Evolutionary conservation across 2,888 invertebrate species (phyloP).

Genomic region (Thymelicus sylvestris): DNA sequence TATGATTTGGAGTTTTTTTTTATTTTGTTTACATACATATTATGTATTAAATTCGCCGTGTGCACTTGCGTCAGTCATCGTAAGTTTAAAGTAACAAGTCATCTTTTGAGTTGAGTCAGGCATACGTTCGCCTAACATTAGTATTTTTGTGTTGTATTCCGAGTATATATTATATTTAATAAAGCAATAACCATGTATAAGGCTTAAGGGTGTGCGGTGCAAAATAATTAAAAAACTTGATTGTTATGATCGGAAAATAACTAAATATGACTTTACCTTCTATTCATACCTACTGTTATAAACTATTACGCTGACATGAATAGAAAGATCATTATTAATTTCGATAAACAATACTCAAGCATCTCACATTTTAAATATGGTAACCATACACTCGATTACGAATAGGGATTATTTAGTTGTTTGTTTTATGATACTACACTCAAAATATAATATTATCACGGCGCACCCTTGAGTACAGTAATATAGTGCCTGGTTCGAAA

Average conservation of each 20-base stretch:
- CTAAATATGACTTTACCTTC: too few relatives aligned
- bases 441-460: not conserved
- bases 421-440: too few relatives aligned
- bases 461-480: not conserved
- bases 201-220: not conserved
- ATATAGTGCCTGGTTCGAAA: not conserved
- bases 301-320: too few relatives aligned
- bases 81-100: conserved; percentile 25
- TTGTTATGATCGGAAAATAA: too few relatives aligned
- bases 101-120: conserved; percentile 19
- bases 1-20: conserved; percentile 14
- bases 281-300: too few relatives aligned
- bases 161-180: not conserved
- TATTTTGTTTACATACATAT: conserved; percentile 2
- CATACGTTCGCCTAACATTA: conserved; percentile 7
- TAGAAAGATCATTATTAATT: too few relatives aligned
- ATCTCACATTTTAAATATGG: too few relatives aligned
- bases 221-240: too few relatives aligned
- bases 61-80: conserved; percentile 16
- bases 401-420: too few relatives aligned
- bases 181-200: not conserved
- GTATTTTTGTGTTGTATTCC: conserved; percentile 13
- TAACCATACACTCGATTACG: too few relatives aligned
- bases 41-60: not conserved
- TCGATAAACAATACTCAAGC: too few relatives aligned